Conservation (phyloP, 2,113 vertebrate genomes). For the Columba livia region DNA sequence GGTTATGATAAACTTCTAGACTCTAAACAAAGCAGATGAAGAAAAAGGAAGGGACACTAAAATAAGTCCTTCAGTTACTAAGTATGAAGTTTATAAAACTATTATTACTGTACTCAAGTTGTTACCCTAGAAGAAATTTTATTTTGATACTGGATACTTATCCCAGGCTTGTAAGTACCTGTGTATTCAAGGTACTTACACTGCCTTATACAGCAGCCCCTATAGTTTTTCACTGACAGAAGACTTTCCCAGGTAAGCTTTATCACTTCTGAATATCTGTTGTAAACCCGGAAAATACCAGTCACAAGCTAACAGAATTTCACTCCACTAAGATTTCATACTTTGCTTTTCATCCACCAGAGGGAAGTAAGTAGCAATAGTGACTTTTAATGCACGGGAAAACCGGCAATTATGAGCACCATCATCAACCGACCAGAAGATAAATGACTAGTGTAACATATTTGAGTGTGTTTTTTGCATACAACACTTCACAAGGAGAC, state of each 20-base stretch:
- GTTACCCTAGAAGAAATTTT: not conserved
- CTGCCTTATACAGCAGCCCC: not conserved
- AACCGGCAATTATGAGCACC: not conserved
- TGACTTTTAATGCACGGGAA: not conserved
- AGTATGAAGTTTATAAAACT: not conserved
- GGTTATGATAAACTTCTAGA: not conserved
- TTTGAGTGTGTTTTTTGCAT: not conserved
- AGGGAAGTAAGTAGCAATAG: not conserved
- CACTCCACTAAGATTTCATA: not conserved
- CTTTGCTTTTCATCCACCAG: slow-evolving; percentile 22
- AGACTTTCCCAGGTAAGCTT: not conserved
- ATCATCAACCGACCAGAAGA: not conserved
- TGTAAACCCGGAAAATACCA: fast-evolving
- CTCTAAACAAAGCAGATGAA: not conserved
- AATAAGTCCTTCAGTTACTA: not conserved
- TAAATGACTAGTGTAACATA: not conserved
- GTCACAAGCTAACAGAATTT: not conserved
- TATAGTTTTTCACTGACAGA: not conserved
- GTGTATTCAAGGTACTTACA: not conserved
- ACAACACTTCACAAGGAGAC: not conserved
- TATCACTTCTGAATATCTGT: not conserved
- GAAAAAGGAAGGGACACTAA: not conserved
- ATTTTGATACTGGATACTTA: not conserved
- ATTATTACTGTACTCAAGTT: not conserved
- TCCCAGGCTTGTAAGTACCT: not conserved